Evolutionary conservation across 2,888 invertebrate species (phyloP).

Genomic region (Drosophila borealis): DNA sequence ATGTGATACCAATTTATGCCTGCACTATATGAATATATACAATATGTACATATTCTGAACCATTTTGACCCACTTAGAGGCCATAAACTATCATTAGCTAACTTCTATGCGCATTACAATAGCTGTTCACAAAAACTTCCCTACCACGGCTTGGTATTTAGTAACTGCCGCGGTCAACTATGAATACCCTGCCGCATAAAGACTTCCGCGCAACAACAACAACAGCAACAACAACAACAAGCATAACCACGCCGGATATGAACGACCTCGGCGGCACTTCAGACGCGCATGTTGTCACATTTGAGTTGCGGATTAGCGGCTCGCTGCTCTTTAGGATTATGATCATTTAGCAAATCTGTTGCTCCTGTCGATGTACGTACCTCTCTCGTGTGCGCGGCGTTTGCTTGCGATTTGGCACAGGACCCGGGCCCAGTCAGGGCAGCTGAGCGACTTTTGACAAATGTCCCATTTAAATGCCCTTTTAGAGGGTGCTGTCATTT

Average conservation of each 20-base stretch:
- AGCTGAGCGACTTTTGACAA: slow-evolving; percentile 68
- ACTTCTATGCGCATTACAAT: slow-evolving; percentile 28
- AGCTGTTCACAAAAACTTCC: slow-evolving; percentile 24
- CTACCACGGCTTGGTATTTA: slow-evolving; percentile 1
- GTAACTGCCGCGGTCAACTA: slow-evolving; percentile 17
- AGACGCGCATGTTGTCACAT: slow-evolving; percentile 83
- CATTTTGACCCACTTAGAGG: slow-evolving; percentile 72
- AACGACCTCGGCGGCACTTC: slow-evolving; percentile 69
- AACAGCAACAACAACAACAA: slow-evolving; percentile 6
- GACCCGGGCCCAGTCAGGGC: not conserved
- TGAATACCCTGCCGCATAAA: slow-evolving; percentile 8
- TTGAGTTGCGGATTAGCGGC: slow-evolving; percentile 83
- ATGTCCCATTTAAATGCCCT: slow-evolving; percentile 53
- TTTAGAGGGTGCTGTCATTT: not conserved
- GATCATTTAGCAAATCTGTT: slow-evolving; percentile 85
- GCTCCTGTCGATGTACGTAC: slow-evolving; percentile 70
- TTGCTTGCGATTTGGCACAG: slow-evolving; percentile 21
- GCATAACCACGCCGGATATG: slow-evolving; percentile 24
- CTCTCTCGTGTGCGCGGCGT: slow-evolving; percentile 48
- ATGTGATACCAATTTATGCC: slow-evolving; percentile 25
- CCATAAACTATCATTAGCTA: slow-evolving; percentile 68
- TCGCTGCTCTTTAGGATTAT: slow-evolving; percentile 81
- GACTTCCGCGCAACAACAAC: slow-evolving; percentile 5
- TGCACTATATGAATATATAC: not conserved
- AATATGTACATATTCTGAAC: slow-evolving; percentile 29